A percentile compares a stretch with the other conserved stretches of the same genome.
phyloP scores from a whole-genome alignment of 2,797 vertebrate species.

The Glossophaga mutica region DNA sequence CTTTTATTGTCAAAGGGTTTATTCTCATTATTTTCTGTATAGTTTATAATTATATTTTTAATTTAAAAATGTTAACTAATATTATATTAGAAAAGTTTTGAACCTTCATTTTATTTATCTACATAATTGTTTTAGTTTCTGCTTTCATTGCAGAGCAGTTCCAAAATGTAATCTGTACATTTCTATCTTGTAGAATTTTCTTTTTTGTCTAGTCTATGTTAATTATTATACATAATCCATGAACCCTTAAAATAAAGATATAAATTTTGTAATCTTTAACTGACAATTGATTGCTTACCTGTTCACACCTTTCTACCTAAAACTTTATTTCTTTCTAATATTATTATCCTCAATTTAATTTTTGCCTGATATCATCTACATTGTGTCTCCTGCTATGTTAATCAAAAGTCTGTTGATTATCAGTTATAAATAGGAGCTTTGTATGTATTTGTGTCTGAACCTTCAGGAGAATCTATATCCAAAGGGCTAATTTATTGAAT shows the following conservation, averaged over 20 bases:
- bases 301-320: not conserved
- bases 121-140: not conserved
- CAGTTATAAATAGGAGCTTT: not conserved
- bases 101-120: not conserved
- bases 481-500: not conserved
- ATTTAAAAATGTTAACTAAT: not conserved
- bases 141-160: not conserved
- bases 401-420: not conserved
- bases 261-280: not conserved
- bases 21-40: not conserved
- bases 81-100: not conserved
- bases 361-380: not conserved
- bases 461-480: not conserved
- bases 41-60: not conserved
- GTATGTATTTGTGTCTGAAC: not conserved
- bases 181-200: not conserved
- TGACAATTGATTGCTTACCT: not conserved
- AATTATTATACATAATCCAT: not conserved
- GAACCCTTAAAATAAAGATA: not conserved
- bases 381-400: not conserved
- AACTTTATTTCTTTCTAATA: not conserved
- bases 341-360: not conserved
- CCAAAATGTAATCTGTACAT: not conserved
- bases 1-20: not conserved
- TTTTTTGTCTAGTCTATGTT: not conserved